phyloP scores from a whole-genome alignment of 2,797 vertebrate genomes.

The Brachymystax lenok region DNA sequence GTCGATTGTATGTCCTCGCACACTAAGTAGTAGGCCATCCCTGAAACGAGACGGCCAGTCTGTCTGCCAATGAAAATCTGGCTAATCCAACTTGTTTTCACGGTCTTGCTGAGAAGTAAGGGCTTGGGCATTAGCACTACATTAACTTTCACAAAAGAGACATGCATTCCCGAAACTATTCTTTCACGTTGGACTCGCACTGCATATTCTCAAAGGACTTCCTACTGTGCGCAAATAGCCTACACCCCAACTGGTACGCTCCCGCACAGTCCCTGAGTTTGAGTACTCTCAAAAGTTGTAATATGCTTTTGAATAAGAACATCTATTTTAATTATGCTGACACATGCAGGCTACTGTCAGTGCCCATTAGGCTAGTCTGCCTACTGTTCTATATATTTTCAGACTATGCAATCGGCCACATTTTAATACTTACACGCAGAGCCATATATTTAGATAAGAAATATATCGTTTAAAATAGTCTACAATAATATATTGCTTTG shows the following conservation, averaged over 20 bases:
- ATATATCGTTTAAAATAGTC: slow-evolving; percentile 30
- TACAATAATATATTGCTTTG: not conserved
- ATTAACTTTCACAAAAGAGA: slow-evolving; percentile 68
- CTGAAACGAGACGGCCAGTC: slow-evolving; percentile 44
- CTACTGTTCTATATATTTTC: not conserved
- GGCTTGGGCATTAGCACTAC: slow-evolving; percentile 70
- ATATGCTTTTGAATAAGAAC: not conserved
- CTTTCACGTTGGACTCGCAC: slow-evolving; percentile 25
- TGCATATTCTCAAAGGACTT: not conserved
- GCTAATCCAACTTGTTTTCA: slow-evolving; percentile 82
- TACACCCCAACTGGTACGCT: slow-evolving; percentile 12
- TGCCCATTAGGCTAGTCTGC: not conserved
- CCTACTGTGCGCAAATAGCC: slow-evolving; percentile 8
- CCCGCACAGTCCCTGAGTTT: not conserved
- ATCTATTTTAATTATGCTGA: not conserved
- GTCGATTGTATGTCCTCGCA: slow-evolving; percentile 54
- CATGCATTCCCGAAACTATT: slow-evolving; percentile 63
- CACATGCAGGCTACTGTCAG: not conserved
- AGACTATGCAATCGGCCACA: not conserved
- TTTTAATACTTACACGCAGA: not conserved
- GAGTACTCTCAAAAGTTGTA: not conserved
- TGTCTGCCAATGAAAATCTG: slow-evolving; percentile 1
- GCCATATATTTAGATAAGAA: slow-evolving; percentile 20
- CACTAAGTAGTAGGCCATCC: slow-evolving; percentile 59
- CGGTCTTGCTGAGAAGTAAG: slow-evolving; percentile 76